A percentile compares a stretch with the other conserved stretches of the same genome.
phyloP scores from a whole-genome alignment of 1,140 invertebrate genomes.

The Zaprionus capensis region DNA sequence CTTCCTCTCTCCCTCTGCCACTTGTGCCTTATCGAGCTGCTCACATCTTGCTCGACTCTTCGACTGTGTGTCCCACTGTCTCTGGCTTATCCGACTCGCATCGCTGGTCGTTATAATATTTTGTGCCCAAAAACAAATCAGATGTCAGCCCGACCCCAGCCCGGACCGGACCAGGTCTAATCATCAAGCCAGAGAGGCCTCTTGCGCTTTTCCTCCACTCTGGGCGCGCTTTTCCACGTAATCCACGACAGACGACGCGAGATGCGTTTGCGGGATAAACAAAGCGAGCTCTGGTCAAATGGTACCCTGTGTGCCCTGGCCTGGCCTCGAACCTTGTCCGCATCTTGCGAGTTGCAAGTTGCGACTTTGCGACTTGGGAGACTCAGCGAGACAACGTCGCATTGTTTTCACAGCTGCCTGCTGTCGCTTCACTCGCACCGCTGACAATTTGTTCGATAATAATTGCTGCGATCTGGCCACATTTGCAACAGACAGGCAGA shows the following conservation, averaged over 20 bases:
- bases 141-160: slow-evolving; percentile 71
- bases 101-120: slow-evolving; percentile 84
- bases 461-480: slow-evolving; percentile 78
- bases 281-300: slow-evolving; percentile 13
- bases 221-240: slow-evolving; percentile 52
- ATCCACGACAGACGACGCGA: slow-evolving; percentile 44
- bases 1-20: background rate
- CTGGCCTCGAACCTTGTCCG: slow-evolving; percentile 34
- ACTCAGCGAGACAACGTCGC: slow-evolving; percentile 57
- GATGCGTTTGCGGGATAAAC: slow-evolving; percentile 57
- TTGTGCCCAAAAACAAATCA: slow-evolving; percentile 81
- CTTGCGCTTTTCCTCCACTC: slow-evolving; percentile 53
- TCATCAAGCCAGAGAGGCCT: slow-evolving; percentile 44
- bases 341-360: background rate
- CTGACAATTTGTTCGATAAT: slow-evolving; percentile 84
- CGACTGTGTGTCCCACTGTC: background rate
- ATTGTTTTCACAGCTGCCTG: slow-evolving; percentile 77
- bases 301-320: slow-evolving; percentile 24
- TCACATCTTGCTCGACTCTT: background rate
- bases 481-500: slow-evolving; percentile 70
- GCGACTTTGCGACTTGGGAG: slow-evolving; percentile 1
- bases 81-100: slow-evolving; percentile 47
- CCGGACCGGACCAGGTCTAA: slow-evolving; percentile 62
- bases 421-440: slow-evolving; percentile 46
- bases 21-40: background rate